Evolutionary conservation across 2,797 vertebrate genomes (phyloP), one percentile per base, ranked within the genome.

Genomic region (Lithobates sylvaticus): DNA sequence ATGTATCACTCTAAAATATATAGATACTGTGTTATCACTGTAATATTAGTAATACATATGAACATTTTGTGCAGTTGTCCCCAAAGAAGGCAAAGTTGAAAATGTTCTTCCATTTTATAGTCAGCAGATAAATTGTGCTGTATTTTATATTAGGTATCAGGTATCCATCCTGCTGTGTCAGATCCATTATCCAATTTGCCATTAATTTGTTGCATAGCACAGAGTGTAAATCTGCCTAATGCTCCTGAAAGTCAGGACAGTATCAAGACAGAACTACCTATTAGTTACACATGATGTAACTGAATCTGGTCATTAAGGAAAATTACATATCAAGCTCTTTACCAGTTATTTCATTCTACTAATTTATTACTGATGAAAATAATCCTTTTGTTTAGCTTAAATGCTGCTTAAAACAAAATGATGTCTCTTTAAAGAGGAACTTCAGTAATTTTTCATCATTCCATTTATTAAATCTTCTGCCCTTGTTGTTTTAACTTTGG

Each of bases 251-350:
- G 42, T 50, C 27, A n/a, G 69, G 42, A 36, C 26, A 70, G 18
- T 71, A 71, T 70, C 44, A 81, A 29, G 68, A 67, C 44, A 71
- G 16, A 75, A 75, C 27, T 71, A 71, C n/a, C 42, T 81, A 71
- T 70, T 81, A 54, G 78, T 71, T 70, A 81, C 78, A 81, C 78
- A 54, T 58, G 44, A 81, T 70, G 68, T 34, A 71, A 50, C 68
- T 34, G 44, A 81, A 70, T 70, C 27, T 71, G 44, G 44, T 81
- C 68, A 70, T 58, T 81, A 81, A n/a, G 34, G 42, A 36, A 69
- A 81, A 70, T 70, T 6, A 26, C 44, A 81, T 69, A 69, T 39
- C 77, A 18, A 81, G 9, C 23, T 34, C 15, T 36, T 47, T 71
- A 78, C 67, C 44, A 81, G 68, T 81, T 50, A 71, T 34, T 34